A percentile compares a stretch with the other conserved stretches of the same genome.
phyloP scores from a whole-genome alignment of 2,797 vertebrate species.

The Semaprochilodus insignis region DNA sequence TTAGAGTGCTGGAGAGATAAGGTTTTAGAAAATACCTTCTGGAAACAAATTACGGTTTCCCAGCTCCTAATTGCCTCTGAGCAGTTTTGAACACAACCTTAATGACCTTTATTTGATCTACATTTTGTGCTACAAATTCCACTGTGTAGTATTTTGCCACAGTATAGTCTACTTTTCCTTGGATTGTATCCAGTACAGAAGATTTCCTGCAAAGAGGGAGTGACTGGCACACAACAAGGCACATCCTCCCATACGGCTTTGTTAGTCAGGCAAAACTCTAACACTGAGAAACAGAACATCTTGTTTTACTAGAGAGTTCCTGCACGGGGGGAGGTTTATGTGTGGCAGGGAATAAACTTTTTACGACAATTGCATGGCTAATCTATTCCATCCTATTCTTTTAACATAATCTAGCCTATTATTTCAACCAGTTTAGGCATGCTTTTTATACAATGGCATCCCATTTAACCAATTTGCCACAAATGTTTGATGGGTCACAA shows the following conservation, averaged over 20 bases:
- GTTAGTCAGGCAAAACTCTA: constrained; percentile 14
- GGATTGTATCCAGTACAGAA: background rate
- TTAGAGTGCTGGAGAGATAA: too few relatives aligned
- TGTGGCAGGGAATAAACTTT: background rate
- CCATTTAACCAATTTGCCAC: too few relatives aligned
- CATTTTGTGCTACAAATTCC: background rate
- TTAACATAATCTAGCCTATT: background rate
- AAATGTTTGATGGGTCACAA: too few relatives aligned
- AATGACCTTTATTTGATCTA: background rate
- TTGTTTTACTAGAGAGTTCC: constrained; percentile 37
- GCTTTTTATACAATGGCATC: too few relatives aligned
- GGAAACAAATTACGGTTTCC: background rate
- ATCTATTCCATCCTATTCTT: background rate
- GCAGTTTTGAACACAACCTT: background rate
- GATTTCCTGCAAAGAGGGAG: constrained; percentile 26
- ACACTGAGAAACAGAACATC: constrained; percentile 35
- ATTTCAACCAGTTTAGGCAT: background rate
- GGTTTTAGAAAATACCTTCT: background rate
- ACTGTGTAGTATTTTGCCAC: background rate
- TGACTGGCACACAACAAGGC: constrained; percentile 28
- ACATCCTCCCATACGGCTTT: constrained; percentile 28
- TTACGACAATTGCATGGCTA: background rate
- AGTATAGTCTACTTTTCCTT: background rate
- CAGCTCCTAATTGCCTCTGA: background rate
- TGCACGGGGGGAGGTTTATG: constrained; percentile 1